Evolutionary conservation across 2,888 invertebrate species (phyloP), one percentile per base, ranked within the genome.

Genomic region (Dione juno): DNA sequence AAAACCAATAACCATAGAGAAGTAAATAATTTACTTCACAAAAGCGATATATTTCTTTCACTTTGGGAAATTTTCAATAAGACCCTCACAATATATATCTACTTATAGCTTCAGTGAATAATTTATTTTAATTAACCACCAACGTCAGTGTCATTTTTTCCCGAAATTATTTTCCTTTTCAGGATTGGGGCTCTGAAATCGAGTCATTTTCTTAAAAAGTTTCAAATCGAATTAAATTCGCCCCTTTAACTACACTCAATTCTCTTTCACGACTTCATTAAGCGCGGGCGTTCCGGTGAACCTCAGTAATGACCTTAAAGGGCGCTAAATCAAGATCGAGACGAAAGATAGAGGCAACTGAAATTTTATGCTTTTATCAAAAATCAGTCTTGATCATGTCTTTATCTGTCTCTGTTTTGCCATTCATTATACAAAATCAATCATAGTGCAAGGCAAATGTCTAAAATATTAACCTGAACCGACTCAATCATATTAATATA

Each of bases 221-320:
- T 91, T 88, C 89, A 85, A 91, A 90, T 90, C 89, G 88, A 92
- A 91, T 91, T 91, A 90, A 90, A 91, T 89, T 89, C 90, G 89
- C 90, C 90, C 90, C 89, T 92, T 92, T 90, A 88, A 90, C 89
- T 90, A 89, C 90, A 91, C 90, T 91, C 90, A 88, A 91, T 92
- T 91, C 90, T 90, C 90, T 88, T 90, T 89, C 88, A 90, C 88
- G 92, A 91, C 88, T 91, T 92, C 92, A 91, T 92, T 92, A 92
- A 88, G 88, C 87, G 88, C 83, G 87, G 85, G 89, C 87, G 89
- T 91, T 89, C 88, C 89, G 88, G 88, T 89, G 88, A 89, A 89
- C 90, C 89, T 87, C 88, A 85, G 89, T 90, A 90, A 92, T 90
- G 90, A 91, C 89, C 90, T 89, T 88, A 87, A 89, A 89, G 87